A percentile compares a stretch with the other conserved stretches of the same genome.
phyloP scores from a whole-genome alignment of 37 sponge, comb jelly and placozoan genomes.

The Diacarnus erythraeanus region DNA sequence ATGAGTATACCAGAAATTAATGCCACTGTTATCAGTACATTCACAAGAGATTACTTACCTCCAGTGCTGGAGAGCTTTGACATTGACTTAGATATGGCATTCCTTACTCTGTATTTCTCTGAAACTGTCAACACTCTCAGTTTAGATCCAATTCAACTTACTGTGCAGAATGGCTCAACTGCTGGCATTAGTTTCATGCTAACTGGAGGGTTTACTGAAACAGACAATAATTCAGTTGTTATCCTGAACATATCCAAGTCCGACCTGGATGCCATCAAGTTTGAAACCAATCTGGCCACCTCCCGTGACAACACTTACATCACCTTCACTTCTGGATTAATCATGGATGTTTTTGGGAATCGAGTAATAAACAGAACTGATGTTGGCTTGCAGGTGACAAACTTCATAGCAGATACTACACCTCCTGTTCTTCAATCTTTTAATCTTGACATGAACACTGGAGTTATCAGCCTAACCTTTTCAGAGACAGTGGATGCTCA shows the following conservation, averaged over 20 bases:
- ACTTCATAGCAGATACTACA: constrained; percentile 73
- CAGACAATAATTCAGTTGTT: constrained; percentile 64
- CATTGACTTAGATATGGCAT: constrained; percentile 73
- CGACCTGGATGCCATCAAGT: constrained; percentile 78
- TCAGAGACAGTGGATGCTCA: constrained; percentile 82
- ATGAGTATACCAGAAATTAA: constrained; percentile 12
- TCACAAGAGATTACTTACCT: constrained; percentile 41
- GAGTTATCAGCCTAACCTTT: constrained; percentile 71
- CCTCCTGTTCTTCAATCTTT: constrained; percentile 60
- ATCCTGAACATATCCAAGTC: constrained; percentile 67
- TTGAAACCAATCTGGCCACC: constrained; percentile 55
- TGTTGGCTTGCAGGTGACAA: constrained; percentile 34
- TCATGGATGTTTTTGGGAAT: constrained; percentile 83
- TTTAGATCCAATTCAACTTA: constrained; percentile 41
- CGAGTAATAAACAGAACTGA: constrained; percentile 46
- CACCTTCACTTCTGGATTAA: constrained; percentile 47
- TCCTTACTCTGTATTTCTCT: constrained; percentile 80
- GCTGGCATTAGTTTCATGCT: constrained; percentile 41
- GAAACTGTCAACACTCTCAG: constrained; percentile 84
- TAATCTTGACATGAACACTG: constrained; percentile 75
- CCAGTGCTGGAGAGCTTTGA: constrained; percentile 74
- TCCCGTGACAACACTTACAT: constrained; percentile 53
- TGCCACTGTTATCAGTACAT: constrained; percentile 44
- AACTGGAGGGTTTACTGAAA: constrained; percentile 65
- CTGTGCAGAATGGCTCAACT: constrained; percentile 42